phyloP scores from a whole-genome alignment of 1,140 invertebrate genomes.

The Ceratina japonica region DNA sequence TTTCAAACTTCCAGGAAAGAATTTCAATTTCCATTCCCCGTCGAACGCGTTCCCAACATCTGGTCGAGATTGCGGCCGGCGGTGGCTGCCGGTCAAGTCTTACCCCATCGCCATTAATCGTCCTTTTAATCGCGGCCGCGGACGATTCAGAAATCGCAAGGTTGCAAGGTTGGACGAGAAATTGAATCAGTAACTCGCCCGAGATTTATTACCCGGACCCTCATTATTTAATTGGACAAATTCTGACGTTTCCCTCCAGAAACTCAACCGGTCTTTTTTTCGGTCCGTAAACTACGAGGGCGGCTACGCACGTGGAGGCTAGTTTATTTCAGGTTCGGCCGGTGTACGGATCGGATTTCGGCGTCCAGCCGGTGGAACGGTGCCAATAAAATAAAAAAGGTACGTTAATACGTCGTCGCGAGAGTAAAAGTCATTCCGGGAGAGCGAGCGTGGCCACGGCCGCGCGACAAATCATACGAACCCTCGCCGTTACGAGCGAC shows the following conservation, averaged over 20 bases:
- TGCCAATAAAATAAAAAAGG: not conserved
- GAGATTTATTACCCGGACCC: too few relatives aligned
- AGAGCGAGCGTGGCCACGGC: not conserved
- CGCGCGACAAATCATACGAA: not conserved
- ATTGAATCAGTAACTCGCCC: too few relatives aligned
- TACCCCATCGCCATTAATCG: slow-evolving; percentile 23
- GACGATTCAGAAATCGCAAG: not conserved
- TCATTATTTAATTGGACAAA: too few relatives aligned
- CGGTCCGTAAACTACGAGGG: too few relatives aligned
- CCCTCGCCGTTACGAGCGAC: not conserved
- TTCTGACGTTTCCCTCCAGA: too few relatives aligned
- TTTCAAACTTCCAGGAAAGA: slow-evolving; percentile 10
- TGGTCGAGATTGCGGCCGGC: not conserved
- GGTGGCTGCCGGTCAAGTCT: slow-evolving; percentile 1
- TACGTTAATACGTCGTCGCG: not conserved
- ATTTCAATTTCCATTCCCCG: slow-evolving; percentile 37
- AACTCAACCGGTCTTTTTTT: too few relatives aligned
- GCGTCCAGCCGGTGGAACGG: too few relatives aligned
- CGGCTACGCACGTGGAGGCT: too few relatives aligned
- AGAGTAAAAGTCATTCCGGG: not conserved
- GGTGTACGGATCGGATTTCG: too few relatives aligned
- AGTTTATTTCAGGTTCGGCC: too few relatives aligned
- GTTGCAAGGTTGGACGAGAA: not conserved
- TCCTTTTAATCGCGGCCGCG: slow-evolving; percentile 12
- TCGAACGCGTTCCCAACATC: not conserved